Percentiles rank a stretch among this genome's conserved stretches.
phyloP scores from a whole-genome alignment of 2,888 invertebrate genomes.

The Rhagonycha fulva region DNA sequence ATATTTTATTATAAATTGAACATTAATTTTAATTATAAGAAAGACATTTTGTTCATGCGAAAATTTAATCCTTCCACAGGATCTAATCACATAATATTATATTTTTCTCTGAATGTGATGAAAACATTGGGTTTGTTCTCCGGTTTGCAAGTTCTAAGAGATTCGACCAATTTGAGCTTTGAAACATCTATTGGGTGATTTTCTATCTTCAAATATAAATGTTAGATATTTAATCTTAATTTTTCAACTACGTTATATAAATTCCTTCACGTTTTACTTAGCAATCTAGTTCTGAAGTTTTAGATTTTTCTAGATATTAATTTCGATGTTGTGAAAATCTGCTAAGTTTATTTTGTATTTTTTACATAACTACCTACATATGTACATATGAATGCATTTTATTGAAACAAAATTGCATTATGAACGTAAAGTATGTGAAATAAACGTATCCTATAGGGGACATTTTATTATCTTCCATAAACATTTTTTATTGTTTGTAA shows the following conservation, averaged over 20 bases:
- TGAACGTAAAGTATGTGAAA: not conserved
- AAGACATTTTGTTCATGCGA: too few species aligned
- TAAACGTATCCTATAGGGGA: not conserved
- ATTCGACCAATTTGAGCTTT: not conserved
- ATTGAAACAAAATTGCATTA: not conserved
- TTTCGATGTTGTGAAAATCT: not conserved
- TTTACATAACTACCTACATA: too few species aligned
- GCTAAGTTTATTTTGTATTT: not conserved
- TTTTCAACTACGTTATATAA: not conserved
- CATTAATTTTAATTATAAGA: too few species aligned
- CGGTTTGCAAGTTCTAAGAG: too few species aligned
- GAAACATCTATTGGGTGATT: not conserved
- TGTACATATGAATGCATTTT: not conserved
- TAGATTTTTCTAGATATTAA: not conserved
- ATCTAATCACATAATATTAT: too few species aligned
- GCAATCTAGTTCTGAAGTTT: not conserved
- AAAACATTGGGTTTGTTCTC: too few species aligned
- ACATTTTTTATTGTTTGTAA: conserved; percentile 11
- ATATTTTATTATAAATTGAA: too few species aligned
- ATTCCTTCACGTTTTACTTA: not conserved
- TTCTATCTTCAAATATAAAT: not conserved
- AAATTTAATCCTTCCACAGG: too few species aligned
- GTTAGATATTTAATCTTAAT: not conserved
- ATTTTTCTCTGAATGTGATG: too few species aligned
- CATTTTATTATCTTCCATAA: conserved; percentile 6